Conservation (phyloP, 92 coral and sea anemone species). For the Parazoanthus atlanticus region DNA sequence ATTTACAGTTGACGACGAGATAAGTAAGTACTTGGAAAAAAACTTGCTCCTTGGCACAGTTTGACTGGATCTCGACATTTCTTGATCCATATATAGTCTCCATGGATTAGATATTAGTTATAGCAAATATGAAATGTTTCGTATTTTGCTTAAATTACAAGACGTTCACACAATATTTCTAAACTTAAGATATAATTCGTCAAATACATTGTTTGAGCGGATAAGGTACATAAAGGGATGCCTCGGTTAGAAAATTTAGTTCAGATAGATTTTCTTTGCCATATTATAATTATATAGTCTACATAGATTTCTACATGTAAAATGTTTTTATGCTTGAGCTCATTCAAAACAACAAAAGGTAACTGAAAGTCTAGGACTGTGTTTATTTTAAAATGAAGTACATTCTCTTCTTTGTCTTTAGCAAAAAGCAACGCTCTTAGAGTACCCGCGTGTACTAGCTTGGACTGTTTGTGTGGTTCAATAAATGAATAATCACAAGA, state of each 20-base stretch:
- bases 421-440: not conserved
- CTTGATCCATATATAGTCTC: too few species aligned
- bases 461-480: not conserved
- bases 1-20: not conserved
- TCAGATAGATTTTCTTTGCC: not conserved
- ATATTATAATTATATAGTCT: too few species aligned
- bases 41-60: too few species aligned
- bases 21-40: not conserved
- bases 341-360: not conserved
- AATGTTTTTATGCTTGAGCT: not conserved
- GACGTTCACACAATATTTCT: not conserved
- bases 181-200: too few species aligned
- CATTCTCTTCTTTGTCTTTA: too few species aligned
- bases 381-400: not conserved
- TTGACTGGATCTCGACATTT: too few species aligned
- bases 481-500: not conserved
- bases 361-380: not conserved
- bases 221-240: not conserved
- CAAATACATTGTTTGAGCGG: not conserved
- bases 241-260: not conserved
- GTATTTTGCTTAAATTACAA: not conserved
- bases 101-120: too few species aligned
- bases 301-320: not conserved
- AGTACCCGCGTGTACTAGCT: not conserved
- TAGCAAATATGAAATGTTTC: too few species aligned